Percentiles rank a stretch among this genome's conserved stretches.
phyloP scores from a whole-genome alignment of 2,888 invertebrate genomes.

The Drosophila fungiperda region DNA sequence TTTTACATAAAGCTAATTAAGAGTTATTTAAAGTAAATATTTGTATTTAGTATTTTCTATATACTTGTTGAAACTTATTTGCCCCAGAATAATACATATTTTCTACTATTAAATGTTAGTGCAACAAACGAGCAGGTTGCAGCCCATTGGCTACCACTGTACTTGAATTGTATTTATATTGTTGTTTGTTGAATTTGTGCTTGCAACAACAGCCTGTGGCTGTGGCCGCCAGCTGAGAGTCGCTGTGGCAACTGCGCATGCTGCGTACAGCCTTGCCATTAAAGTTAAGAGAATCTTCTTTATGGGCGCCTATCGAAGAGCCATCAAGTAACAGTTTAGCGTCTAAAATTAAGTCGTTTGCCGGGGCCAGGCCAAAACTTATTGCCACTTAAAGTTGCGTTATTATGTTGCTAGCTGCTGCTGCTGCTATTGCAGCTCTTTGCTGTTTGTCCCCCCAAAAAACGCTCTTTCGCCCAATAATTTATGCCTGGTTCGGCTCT shows the following conservation, averaged over 20 bases:
- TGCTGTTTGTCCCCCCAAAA: slow-evolving; percentile 14
- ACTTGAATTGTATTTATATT: slow-evolving; percentile 32
- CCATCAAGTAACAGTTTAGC: slow-evolving; percentile 61
- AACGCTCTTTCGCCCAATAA: slow-evolving; percentile 51
- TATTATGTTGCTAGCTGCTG: slow-evolving; percentile 54
- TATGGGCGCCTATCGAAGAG: slow-evolving; percentile 59
- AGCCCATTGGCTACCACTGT: slow-evolving; percentile 46
- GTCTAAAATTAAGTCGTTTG: slow-evolving; percentile 67
- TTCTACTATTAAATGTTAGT: not conserved
- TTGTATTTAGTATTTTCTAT: not conserved
- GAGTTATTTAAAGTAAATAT: not conserved
- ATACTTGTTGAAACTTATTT: not conserved
- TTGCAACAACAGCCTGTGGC: slow-evolving; percentile 57
- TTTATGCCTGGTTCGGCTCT: slow-evolving; percentile 50
- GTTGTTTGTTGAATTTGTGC: slow-evolving; percentile 46
- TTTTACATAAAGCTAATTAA: not conserved
- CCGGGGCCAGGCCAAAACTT: slow-evolving; percentile 45
- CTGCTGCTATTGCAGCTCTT: slow-evolving; percentile 25
- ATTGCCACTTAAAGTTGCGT: slow-evolving; percentile 65
- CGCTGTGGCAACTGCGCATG: slow-evolving; percentile 66
- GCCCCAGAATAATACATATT: not conserved
- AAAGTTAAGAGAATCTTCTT: slow-evolving; percentile 48
- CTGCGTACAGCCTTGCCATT: slow-evolving; percentile 30
- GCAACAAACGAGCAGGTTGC: not conserved
- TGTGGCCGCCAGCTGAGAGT: slow-evolving; percentile 55